Evolutionary conservation across 2,797 vertebrate species (phyloP).

Genomic region (Pyrocephalus nanus): DNA sequence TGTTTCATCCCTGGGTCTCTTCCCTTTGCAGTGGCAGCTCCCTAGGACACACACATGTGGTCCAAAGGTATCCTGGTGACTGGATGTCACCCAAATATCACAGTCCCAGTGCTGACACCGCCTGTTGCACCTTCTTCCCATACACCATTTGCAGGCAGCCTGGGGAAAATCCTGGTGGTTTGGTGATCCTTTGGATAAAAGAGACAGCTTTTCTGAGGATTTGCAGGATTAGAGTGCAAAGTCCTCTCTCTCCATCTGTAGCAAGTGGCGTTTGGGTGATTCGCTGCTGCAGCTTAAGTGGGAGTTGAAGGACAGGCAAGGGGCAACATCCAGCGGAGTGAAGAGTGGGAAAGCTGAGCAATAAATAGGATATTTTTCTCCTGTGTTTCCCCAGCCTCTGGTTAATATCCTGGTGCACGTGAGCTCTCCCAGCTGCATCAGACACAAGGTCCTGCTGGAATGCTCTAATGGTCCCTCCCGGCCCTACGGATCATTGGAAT

Average conservation of each 20-base stretch:
- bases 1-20: neutral
- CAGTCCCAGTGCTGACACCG: rapidly evolving
- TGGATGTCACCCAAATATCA: neutral
- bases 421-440: neutral
- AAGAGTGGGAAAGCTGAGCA: neutral
- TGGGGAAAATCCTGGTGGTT: neutral
- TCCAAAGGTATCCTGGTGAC: neutral
- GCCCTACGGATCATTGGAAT: neutral
- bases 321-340: rapidly evolving
- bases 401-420: neutral
- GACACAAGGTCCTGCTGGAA: neutral
- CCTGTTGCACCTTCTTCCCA: neutral
- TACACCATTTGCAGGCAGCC: rapidly evolving
- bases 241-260: neutral
- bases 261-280: neutral
- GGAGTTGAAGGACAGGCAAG: neutral
- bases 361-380: neutral
- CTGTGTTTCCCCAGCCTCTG: neutral
- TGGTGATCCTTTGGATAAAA: neutral
- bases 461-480: neutral
- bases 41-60: rapidly evolving
- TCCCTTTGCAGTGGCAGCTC: neutral
- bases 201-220: neutral
- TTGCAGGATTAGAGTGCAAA: neutral
- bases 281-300: neutral